Evolutionary conservation across 2,113 vertebrate species (phyloP).

Genomic region (Microcebus murinus): DNA sequence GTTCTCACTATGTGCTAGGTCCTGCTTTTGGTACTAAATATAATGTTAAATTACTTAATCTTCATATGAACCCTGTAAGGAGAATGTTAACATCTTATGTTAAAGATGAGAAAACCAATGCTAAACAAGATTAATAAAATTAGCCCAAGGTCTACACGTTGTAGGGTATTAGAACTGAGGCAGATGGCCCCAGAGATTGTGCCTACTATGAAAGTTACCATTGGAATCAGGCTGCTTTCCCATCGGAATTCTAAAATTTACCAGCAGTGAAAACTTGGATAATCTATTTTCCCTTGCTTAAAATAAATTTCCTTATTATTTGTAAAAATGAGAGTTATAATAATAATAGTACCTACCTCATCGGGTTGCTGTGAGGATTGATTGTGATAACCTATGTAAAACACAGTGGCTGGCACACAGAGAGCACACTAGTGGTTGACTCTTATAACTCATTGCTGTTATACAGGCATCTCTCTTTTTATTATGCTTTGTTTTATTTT

Average conservation of each 20-base stretch:
- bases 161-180: not conserved
- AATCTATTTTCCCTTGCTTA: not conserved
- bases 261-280: not conserved
- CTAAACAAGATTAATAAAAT: not conserved
- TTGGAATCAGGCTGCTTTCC: not conserved
- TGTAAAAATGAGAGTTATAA: not conserved
- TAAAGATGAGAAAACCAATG: not conserved
- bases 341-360: not conserved
- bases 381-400: not conserved
- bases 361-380: not conserved
- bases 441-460: not conserved
- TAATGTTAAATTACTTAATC: not conserved
- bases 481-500: not conserved
- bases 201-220: not conserved
- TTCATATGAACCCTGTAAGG: not conserved
- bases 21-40: not conserved
- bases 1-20: not conserved
- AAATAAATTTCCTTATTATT: not conserved
- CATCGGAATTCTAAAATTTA: not conserved
- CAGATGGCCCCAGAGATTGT: not conserved
- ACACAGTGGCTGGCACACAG: not conserved
- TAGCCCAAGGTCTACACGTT: not conserved
- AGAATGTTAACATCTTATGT: not conserved
- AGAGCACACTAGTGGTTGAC: not conserved
- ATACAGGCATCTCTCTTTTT: not conserved